Evolutionary conservation across 2,888 invertebrate species (phyloP), one percentile per base, ranked within the genome.

Genomic region (Smittia sp.): DNA sequence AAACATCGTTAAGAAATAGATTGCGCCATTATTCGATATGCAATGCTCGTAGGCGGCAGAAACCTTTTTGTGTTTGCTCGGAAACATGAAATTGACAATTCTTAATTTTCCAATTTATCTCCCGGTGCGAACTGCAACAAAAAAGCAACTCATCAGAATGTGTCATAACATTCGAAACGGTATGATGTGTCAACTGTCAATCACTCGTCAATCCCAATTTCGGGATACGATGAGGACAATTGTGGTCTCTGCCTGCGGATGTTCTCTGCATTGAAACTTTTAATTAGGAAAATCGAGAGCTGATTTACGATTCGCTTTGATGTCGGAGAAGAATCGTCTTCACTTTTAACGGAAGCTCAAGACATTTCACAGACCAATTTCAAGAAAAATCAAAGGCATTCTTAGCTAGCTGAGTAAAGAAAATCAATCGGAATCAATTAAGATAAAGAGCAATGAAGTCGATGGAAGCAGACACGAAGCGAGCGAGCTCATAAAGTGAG

Each of bases 141-240:
- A 52, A 52, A n/a, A 11, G 18, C n/a, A 52, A 52, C n/a, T n/a
- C 52, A n/a, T 52, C 52, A 52, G 52, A 18, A 52, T 15, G n/a
- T 46, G 46, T 39, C 67, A 67, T 15, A 67, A 54, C 22, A 54
- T 13, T 41, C 18, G 13, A 52, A 27, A 58, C 15, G 52, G 46
- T 52, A 67, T 54, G 69, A 52, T 69, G 54, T 69, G 69, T 20
- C 69, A 69, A 69, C 69, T 69, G 69, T 54, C 69, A 69, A 69
- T 69, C 69, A 69, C 25, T 69, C 69, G 24, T 69, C 69, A 69
- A 54, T 27, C 3, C 11, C 11, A 69, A 52, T 54, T 32, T 27
- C 54, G 13, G 15, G 20, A 6, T 20, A 3, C 1, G 20, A 58
- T 20, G 15, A 22, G 41, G 41, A 41, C 22, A 67, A 67, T 41